These are phyloP conservation scores for Pilophorus perplexus DNA, from an alignment of 2,888 invertebrate genomes.

Conservation along the genomic window DNA sequence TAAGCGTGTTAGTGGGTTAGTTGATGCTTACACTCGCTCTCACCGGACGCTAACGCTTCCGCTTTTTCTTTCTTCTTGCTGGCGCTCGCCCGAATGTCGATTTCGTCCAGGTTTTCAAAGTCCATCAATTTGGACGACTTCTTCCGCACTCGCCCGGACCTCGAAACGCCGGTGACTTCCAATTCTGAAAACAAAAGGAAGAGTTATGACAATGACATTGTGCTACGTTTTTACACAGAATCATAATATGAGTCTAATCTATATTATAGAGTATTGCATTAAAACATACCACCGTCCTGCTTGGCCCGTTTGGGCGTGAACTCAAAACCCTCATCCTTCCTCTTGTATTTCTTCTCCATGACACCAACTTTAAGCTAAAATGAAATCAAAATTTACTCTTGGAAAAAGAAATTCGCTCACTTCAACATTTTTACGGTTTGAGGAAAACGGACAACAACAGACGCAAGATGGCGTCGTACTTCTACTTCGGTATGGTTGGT, in stretches of 20 bases:
- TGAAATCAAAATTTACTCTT: no score
- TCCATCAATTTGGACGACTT: slow-evolving; percentile 93
- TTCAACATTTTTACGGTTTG: no score
- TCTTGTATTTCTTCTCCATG: slow-evolving; percentile 27
- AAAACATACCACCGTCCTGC: slow-evolving; percentile 18
- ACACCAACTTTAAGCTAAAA: no score
- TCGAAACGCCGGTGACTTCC: slow-evolving; percentile 81
- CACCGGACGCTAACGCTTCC: slow-evolving; percentile 29
- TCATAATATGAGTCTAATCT: neutral
- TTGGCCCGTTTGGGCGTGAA: slow-evolving; percentile 17
- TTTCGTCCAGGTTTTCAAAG: slow-evolving; percentile 87
- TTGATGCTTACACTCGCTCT: slow-evolving; percentile 24
- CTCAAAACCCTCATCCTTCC: slow-evolving; percentile 10
- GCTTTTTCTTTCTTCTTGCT: slow-evolving; percentile 41
- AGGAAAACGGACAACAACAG: no score
- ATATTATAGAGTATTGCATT: neutral
- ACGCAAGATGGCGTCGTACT: no score
- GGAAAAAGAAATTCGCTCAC: no score
- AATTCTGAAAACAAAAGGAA: slow-evolving; percentile 56
- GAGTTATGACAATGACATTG: neutral
- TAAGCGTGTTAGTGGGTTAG: slow-evolving; percentile 29
- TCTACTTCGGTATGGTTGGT: no score
- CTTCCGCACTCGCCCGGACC: slow-evolving; percentile 87
- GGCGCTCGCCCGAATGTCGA: slow-evolving; percentile 55
- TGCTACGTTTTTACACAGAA: no score